A percentile compares a stretch with the other conserved stretches of the same genome.
These are phyloP conservation scores for Todiramphus saurophagus DNA, from an alignment of 2,113 vertebrate species.

Conservation along the genomic window DNA sequence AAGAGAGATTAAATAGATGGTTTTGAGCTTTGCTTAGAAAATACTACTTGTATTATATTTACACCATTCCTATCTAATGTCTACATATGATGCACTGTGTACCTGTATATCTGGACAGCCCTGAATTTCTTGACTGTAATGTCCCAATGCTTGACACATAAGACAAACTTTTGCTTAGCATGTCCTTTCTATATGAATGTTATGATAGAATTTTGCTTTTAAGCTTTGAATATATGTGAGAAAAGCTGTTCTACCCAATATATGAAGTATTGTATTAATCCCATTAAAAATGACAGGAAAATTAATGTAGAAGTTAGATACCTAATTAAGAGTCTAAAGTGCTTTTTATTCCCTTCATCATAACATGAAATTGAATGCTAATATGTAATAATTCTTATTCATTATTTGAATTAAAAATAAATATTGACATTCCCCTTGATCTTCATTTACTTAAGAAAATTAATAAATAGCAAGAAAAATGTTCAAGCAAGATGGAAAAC, in stretches of 20 bases:
- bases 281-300: background rate
- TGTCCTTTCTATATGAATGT: background rate
- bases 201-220: background rate
- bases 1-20: background rate
- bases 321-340: background rate
- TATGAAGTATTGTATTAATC: background rate
- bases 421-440: background rate
- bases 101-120: background rate
- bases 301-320: background rate
- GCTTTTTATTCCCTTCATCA: background rate
- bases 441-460: background rate
- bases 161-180: background rate
- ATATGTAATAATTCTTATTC: background rate
- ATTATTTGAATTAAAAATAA: background rate
- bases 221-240: background rate
- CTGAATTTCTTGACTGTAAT: background rate
- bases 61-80: background rate
- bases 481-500: background rate
- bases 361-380: background rate
- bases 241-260: background rate
- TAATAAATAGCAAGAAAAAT: background rate
- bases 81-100: background rate
- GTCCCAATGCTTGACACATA: background rate
- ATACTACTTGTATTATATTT: background rate
- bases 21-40: background rate